A percentile compares a stretch with the other conserved stretches of the same genome.
Conservation (phyloP, 2,888 invertebrate genomes). For the Metopia argyrocephala region DNA sequence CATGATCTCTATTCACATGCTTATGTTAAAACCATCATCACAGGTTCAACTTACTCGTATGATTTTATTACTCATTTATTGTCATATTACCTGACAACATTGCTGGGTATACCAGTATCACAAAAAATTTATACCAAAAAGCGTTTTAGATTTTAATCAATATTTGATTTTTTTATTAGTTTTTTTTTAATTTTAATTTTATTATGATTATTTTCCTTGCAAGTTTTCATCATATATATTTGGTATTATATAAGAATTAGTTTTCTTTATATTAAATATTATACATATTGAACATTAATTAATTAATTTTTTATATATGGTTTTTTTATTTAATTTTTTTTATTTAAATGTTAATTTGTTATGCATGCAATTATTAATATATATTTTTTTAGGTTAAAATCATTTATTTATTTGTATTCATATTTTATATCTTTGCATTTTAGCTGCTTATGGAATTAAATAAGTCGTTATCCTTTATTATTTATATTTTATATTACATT, state of each 20-base stretch:
- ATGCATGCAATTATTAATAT: conserved; percentile 60
- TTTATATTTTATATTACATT: conserved; percentile 18
- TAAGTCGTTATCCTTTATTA: conserved; percentile 53
- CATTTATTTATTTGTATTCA: conserved; percentile 1
- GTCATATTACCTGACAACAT: no score
- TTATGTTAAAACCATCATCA: no score
- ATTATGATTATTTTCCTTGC: conserved; percentile 57
- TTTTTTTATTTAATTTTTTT: conserved; percentile 21
- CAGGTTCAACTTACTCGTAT: no score
- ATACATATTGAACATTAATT: conserved; percentile 60
- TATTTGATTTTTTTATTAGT: conserved; percentile 40
- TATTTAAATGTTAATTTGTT: conserved; percentile 23
- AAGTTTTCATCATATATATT: conserved; percentile 58
- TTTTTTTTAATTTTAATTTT: conserved; percentile 38
- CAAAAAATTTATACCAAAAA: conserved; percentile 7
- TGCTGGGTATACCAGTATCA: no score
- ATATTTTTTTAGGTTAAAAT: conserved; percentile 19
- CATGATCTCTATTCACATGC: no score
- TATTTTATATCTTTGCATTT: conserved; percentile 31
- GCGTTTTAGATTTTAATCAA: conserved; percentile 43
- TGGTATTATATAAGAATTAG: conserved; percentile 38
- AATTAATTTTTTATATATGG: conserved; percentile 28
- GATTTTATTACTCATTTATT: no score
- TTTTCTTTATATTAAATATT: conserved; percentile 51
- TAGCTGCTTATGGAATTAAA: conserved; percentile 59